Conservation (phyloP, 1,140 invertebrate species). For the Paracyclopina nana region DNA sequence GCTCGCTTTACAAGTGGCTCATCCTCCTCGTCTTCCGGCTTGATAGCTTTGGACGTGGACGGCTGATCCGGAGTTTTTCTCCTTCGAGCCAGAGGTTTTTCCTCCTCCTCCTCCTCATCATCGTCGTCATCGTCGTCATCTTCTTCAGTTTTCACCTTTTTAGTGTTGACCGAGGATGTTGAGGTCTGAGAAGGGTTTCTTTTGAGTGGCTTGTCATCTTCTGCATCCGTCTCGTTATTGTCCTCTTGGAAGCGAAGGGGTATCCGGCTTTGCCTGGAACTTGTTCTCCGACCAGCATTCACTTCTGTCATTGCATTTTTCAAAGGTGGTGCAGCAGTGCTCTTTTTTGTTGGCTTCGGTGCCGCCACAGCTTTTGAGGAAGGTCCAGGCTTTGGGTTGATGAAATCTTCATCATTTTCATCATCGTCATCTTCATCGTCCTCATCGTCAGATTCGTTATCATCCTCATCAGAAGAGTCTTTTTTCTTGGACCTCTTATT, state of each 20-base stretch:
- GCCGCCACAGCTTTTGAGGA: neutral
- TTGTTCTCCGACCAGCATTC: too few species aligned
- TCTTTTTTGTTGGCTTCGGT: neutral
- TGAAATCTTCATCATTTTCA: conserved; percentile 9
- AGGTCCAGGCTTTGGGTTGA: too few species aligned
- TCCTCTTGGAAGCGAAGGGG: neutral
- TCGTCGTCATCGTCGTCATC: conserved; percentile 16
- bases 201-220: neutral
- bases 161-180: neutral
- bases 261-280: neutral
- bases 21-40: neutral
- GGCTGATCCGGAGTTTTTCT: conserved; percentile 9
- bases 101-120: conserved; percentile 19
- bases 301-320: too few species aligned
- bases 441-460: conserved; percentile 26
- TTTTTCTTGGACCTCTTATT: conserved; percentile 16
- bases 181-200: neutral
- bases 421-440: conserved; percentile 22
- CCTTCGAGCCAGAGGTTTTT: neutral
- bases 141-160: neutral
- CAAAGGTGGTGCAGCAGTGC: too few species aligned
- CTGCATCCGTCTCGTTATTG: neutral
- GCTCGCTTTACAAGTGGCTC: neutral
- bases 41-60: neutral
- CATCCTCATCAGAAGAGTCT: conserved; percentile 20